Conservation (phyloP, 2,113 vertebrate species). For the Campylomormyrus numenius region DNA sequence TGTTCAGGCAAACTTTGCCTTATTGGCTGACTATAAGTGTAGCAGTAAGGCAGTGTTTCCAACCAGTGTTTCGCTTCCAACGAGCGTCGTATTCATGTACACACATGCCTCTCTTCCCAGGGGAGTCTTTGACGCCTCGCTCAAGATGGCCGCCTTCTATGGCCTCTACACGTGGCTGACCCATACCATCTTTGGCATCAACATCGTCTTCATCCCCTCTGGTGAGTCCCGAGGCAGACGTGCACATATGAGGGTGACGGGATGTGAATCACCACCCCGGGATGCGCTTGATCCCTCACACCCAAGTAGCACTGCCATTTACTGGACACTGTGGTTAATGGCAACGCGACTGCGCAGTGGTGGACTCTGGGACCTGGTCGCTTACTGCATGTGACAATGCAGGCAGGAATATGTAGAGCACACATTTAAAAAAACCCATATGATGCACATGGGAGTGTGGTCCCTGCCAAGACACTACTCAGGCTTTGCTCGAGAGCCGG, state of each 20-base stretch:
- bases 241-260: not conserved
- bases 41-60: not conserved
- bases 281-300: not conserved
- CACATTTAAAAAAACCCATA: not conserved
- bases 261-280: not conserved
- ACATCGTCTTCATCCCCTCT: conserved; percentile 96
- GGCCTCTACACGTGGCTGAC: conserved; percentile 98
- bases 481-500: not conserved
- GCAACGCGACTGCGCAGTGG: not conserved
- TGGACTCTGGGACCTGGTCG: not conserved
- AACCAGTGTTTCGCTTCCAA: too few relatives aligned
- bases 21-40: not conserved
- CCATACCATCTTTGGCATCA: conserved; percentile 97
- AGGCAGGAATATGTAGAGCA: not conserved
- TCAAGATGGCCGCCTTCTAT: conserved; percentile 98
- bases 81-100: not conserved
- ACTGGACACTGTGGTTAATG: not conserved
- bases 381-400: not conserved
- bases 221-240: conserved; percentile 63
- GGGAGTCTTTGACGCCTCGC: conserved; percentile 96
- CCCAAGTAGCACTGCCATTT: not conserved
- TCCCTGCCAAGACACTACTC: not conserved
- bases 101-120: conserved; percentile 52
- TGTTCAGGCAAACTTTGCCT: not conserved
- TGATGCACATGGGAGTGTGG: not conserved